phyloP scores from a whole-genome alignment of 1,140 invertebrate species.

The Drosophila kikkawai region DNA sequence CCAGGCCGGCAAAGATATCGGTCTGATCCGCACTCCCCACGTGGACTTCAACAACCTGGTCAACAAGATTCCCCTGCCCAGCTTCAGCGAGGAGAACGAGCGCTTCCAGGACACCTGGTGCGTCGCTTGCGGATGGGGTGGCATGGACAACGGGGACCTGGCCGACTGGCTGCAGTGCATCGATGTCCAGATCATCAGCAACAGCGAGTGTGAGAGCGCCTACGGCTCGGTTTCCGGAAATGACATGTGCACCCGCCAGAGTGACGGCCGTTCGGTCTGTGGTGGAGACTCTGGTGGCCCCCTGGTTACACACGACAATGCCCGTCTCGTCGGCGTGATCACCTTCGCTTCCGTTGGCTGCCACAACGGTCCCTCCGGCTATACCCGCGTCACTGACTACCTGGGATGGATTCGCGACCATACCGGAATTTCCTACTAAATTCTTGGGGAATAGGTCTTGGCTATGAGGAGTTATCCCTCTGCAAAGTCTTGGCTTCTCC shows the following conservation, averaged over 20 bases:
- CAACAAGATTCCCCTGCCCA: conserved; percentile 52
- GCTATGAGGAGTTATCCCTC: background rate
- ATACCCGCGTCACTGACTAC: conserved; percentile 43
- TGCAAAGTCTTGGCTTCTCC: background rate
- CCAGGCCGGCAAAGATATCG: conserved; percentile 58
- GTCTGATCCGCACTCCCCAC: conserved; percentile 49
- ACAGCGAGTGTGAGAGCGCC: conserved; percentile 35
- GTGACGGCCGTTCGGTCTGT: conserved; percentile 53
- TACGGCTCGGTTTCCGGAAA: conserved; percentile 46
- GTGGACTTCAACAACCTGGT: conserved; percentile 40
- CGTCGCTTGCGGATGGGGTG: conserved; percentile 67
- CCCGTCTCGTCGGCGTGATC: conserved; percentile 35
- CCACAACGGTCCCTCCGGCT: conserved; percentile 35
- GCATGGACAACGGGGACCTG: conserved; percentile 46
- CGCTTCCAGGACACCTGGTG: conserved; percentile 50
- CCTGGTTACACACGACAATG: conserved; percentile 42
- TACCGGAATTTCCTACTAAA: conserved; percentile 57
- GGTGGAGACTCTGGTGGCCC: conserved; percentile 86
- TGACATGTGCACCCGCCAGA: conserved; percentile 54
- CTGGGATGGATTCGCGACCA: conserved; percentile 44
- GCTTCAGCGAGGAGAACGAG: conserved; percentile 27
- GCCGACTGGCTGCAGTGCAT: conserved; percentile 58
- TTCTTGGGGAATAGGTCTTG: background rate
- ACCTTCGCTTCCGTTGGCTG: conserved; percentile 16
- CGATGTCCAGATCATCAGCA: conserved; percentile 60